Percentiles rank a stretch among this genome's conserved stretches.
These are phyloP conservation scores for Zapornia atra DNA, from an alignment of 2,113 vertebrate species.

Conservation along the genomic window DNA sequence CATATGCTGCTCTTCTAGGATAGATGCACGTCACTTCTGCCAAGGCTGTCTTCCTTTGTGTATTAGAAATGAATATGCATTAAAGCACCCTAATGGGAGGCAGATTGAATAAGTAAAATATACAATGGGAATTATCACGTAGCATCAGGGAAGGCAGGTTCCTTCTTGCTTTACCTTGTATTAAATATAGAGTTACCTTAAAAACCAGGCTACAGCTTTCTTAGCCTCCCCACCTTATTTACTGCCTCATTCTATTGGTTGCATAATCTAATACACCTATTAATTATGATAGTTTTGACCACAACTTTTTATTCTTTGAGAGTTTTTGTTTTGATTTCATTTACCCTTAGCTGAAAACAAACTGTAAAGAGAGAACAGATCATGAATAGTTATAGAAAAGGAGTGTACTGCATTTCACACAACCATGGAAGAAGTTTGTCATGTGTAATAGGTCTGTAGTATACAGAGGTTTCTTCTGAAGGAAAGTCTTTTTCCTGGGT, in stretches of 20 bases:
- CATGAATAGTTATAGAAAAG: neutral
- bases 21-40: neutral
- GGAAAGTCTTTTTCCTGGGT: neutral
- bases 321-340: neutral
- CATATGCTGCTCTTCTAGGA: neutral
- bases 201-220: neutral
- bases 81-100: neutral
- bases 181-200: neutral
- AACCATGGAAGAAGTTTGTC: neutral
- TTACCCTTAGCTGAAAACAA: neutral
- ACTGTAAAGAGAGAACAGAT: neutral
- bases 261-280: neutral
- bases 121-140: neutral
- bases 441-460: neutral
- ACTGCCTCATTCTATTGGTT: neutral
- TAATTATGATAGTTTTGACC: neutral
- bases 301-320: neutral
- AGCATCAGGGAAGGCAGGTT: conserved; percentile 12
- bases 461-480: neutral
- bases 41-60: neutral
- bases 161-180: neutral
- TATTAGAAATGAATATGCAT: neutral
- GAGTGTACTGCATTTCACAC: neutral
- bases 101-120: neutral
- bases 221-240: neutral